Base-by-base conservation (phyloP, 2,888 invertebrate species). In the Stenolophus ochropezus region DNA sequence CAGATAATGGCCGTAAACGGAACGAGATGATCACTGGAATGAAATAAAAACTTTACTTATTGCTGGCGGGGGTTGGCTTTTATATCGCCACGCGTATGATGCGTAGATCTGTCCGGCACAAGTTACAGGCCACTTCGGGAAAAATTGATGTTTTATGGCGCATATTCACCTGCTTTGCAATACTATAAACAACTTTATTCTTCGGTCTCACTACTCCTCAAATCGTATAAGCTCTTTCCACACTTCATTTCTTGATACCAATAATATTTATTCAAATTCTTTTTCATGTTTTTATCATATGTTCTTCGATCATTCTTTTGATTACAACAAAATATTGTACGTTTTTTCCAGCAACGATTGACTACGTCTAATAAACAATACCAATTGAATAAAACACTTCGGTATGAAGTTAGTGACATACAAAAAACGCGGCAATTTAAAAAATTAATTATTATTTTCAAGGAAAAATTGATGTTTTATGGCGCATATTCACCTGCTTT, bases 1-100 rank as follows among this genome's bases (percentile, higher is more conserved):
- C 87, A 87, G 86, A 87, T 87, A 87, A 86, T 85, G 86, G 85
- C 85, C 87, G 86, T 87, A 87, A 87, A 87, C 85, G 86, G 85
- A 87, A 86, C 86, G 87, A 87, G 86, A 86, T 87, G 87, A 86
- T 83, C 83, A 71, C 83, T 82, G 83, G 73, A 73, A 80, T 80
- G 80, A 80, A 80, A 80, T 80, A 80, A 80, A 80, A 80, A 80
- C 80, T 80, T 80, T 80, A 80, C 80, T 80, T 80, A 80, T 80
- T 71, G 80, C 73, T 53, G 14, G 73, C 71, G 71, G 79, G 79
- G 56, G 80, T 80, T 80, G 69, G 56, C 80, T 65, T 79, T 76
- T 58, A 75, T 75, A 75, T 75, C 49, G 73, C 49, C 65, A 33
- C 27, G 51, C 75, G 75, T 18, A 51, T 51, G 53, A 27, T 75